A percentile compares a stretch with the other conserved stretches of the same genome.
phyloP scores from a whole-genome alignment of 2,113 vertebrate species.

The Ciconia boyciana region DNA sequence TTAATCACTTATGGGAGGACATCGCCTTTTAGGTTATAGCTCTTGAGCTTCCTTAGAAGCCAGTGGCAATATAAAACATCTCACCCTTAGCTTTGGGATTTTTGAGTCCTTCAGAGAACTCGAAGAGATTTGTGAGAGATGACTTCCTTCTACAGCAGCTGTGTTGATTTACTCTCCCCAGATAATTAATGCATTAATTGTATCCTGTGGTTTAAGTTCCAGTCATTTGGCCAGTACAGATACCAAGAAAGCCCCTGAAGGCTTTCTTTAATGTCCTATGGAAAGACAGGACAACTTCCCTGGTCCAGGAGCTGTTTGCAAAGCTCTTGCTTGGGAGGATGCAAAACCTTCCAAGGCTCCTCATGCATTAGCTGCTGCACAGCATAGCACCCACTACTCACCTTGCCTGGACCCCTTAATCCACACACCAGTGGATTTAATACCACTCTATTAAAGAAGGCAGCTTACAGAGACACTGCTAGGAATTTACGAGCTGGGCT shows the following conservation, averaged over 20 bases:
- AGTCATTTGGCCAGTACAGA: not conserved
- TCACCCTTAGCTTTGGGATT: not conserved
- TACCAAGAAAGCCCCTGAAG: not conserved
- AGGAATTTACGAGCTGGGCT: not conserved
- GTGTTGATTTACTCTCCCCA: not conserved
- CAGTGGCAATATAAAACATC: not conserved
- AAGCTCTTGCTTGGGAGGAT: not conserved
- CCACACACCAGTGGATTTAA: not conserved
- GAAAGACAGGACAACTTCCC: not conserved
- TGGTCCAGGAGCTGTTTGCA: not conserved
- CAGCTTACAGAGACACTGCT: not conserved
- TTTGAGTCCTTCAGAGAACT: not conserved
- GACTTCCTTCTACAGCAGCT: not conserved
- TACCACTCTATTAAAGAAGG: not conserved
- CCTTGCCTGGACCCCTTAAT: not conserved
- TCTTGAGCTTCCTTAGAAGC: not conserved
- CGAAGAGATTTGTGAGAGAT: not conserved
- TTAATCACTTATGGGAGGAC: not conserved
- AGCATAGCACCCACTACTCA: not conserved
- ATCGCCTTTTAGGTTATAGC: not conserved
- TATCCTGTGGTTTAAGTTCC: not conserved
- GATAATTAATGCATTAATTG: not conserved
- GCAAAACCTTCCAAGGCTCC: not conserved
- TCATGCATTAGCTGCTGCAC: not conserved
- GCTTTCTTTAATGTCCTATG: not conserved